Evolutionary conservation across 2,113 vertebrate genomes (phyloP).

Genomic region (Pyxicephalus adspersus): DNA sequence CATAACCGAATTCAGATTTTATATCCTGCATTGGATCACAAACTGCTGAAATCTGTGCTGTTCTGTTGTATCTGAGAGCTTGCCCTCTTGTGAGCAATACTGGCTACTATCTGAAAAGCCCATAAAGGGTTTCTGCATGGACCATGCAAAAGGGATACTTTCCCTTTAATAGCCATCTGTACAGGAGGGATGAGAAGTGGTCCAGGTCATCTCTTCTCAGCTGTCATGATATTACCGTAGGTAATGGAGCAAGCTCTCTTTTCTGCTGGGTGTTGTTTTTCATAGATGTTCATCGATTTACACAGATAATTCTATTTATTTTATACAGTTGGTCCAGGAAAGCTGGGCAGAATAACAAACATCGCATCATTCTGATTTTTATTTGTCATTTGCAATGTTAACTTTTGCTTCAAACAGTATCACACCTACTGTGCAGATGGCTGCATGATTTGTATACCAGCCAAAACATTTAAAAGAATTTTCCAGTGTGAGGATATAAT

Average conservation of each 20-base stretch:
- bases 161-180: slow-evolving; percentile 99
- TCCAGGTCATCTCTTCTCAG: slow-evolving; percentile 98
- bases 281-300: slow-evolving; percentile 92
- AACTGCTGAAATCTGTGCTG: slow-evolving; percentile 75
- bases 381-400: slow-evolving; percentile 78
- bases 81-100: slow-evolving; percentile 79
- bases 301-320: slow-evolving; percentile 98
- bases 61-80: slow-evolving; percentile 79
- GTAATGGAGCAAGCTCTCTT: slow-evolving; percentile 95
- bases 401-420: slow-evolving; percentile 83
- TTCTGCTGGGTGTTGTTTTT: slow-evolving; percentile 98
- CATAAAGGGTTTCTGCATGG: slow-evolving; percentile 87
- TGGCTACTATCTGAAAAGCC: slow-evolving; percentile 80
- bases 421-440: slow-evolving; percentile 82
- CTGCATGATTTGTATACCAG: slow-evolving; percentile 83
- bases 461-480: slow-evolving; percentile 91
- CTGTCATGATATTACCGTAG: slow-evolving; percentile 98
- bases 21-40: slow-evolving; percentile 72
- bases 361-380: slow-evolving; percentile 84
- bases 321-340: slow-evolving; percentile 89
- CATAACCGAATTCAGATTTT: slow-evolving; percentile 64
- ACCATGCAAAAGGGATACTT: slow-evolving; percentile 91
- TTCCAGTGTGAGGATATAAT: slow-evolving; percentile 81
- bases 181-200: slow-evolving; percentile 95
- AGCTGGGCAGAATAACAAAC: slow-evolving; percentile 87